These are phyloP conservation scores for Numenius phaeopus DNA, from an alignment of 2,797 vertebrate species.

Conservation along the genomic window DNA sequence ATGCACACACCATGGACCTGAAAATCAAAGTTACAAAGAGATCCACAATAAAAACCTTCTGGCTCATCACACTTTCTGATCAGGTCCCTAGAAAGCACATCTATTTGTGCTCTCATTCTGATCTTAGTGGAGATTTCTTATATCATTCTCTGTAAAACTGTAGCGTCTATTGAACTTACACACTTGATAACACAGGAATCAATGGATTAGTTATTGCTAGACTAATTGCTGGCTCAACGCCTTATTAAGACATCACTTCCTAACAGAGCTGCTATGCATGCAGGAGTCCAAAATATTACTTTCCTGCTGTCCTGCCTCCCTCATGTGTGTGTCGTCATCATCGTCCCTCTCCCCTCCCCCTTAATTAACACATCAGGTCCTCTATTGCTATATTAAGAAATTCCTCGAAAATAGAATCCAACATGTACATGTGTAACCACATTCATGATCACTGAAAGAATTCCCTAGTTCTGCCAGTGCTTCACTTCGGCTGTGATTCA, in stretches of 20 bases:
- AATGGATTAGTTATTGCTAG: neutral
- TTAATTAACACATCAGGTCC: neutral
- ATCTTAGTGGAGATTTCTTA: neutral
- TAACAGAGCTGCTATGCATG: neutral
- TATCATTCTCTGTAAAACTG: neutral
- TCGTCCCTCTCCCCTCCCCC: neutral
- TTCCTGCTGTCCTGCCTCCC: neutral
- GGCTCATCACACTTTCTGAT: neutral
- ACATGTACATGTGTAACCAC: neutral
- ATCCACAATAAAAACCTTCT: neutral
- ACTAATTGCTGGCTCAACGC: neutral
- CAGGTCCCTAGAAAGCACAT: neutral
- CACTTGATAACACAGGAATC: neutral
- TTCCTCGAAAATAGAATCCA: neutral
- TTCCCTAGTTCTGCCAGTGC: neutral
- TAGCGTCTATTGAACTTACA: neutral
- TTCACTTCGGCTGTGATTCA: neutral
- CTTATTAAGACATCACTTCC: neutral
- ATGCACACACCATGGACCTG: neutral
- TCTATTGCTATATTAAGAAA: neutral
- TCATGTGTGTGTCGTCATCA: neutral
- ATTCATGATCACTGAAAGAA: neutral
- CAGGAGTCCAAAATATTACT: neutral
- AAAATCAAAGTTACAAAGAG: neutral
- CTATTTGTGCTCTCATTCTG: neutral